Percentiles rank a stretch among this genome's conserved stretches.
Evolutionary conservation across 2,113 vertebrate species (phyloP).

Genomic region (Rhinoderma darwinii): DNA sequence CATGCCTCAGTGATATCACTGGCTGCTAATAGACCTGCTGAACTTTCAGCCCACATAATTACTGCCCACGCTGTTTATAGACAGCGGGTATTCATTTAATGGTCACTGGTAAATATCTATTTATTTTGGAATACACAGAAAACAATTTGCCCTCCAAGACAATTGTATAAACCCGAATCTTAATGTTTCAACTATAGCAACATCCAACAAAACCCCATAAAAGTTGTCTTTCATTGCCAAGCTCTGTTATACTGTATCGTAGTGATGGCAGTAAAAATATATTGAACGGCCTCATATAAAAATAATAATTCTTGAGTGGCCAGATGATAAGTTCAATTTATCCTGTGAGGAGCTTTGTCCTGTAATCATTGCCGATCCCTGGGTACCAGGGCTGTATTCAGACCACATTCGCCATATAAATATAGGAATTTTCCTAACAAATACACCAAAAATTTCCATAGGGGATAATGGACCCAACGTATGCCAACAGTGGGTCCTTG

Average conservation of each 20-base stretch:
- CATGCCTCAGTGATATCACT: background rate
- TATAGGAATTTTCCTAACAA: too few relatives aligned
- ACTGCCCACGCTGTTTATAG: background rate
- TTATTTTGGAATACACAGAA: background rate
- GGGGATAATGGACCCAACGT: too few relatives aligned
- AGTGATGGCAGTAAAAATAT: background rate
- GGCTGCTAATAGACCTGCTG: constrained; percentile 8
- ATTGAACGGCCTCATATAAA: background rate
- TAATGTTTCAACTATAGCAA: background rate
- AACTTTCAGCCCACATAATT: background rate
- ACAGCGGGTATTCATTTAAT: background rate
- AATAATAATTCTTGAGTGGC: background rate
- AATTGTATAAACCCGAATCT: background rate
- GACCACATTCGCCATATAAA: too few relatives aligned
- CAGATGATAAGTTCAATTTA: background rate
- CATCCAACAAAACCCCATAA: background rate
- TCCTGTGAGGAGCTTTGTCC: background rate
- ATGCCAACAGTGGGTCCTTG: too few relatives aligned
- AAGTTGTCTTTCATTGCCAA: background rate
- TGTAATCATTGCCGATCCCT: background rate
- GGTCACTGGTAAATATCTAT: background rate
- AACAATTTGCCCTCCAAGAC: background rate
- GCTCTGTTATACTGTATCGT: background rate
- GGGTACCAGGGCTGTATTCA: too few relatives aligned
- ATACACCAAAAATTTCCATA: too few relatives aligned